phyloP scores from a whole-genome alignment of 1,140 invertebrate species.

The Drosophila mayri region DNA sequence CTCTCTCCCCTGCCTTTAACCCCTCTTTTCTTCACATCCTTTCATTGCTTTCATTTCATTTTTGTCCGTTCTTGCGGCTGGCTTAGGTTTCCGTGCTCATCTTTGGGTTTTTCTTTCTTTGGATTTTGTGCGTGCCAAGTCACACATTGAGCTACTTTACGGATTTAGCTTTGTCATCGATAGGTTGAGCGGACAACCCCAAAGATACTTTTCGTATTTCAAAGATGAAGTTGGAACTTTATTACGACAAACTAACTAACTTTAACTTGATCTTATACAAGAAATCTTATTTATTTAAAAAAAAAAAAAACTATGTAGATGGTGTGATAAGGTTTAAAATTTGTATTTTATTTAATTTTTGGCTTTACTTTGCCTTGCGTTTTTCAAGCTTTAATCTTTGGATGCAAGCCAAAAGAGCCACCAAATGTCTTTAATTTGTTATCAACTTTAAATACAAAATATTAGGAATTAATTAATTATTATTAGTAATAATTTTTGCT shows the following conservation, averaged over 20 bases:
- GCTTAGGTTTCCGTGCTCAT: constrained; percentile 40
- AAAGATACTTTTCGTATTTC: neutral
- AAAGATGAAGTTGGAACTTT: neutral
- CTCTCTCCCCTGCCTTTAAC: neutral
- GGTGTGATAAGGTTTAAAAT: too few species aligned
- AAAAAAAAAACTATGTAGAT: too few species aligned
- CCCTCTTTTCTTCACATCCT: neutral
- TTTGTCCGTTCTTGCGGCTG: constrained; percentile 34
- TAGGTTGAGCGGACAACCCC: constrained; percentile 14
- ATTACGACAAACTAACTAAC: neutral
- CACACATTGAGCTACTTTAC: constrained; percentile 42
- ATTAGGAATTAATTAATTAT: too few species aligned
- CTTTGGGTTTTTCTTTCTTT: neutral
- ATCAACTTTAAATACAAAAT: too few species aligned
- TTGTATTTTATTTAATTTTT: too few species aligned
- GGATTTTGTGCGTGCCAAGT: constrained; percentile 53
- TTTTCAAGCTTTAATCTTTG: too few species aligned
- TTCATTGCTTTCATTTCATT: neutral
- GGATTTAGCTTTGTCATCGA: constrained; percentile 44
- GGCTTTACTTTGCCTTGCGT: too few species aligned
- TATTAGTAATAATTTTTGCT: too few species aligned
- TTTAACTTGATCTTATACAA: too few species aligned
- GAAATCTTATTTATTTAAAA: too few species aligned
- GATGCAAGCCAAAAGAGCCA: too few species aligned
- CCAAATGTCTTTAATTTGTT: too few species aligned